These are phyloP conservation scores for Radopholus similis DNA, from an alignment of 1,140 invertebrate species.

Conservation along the genomic window DNA sequence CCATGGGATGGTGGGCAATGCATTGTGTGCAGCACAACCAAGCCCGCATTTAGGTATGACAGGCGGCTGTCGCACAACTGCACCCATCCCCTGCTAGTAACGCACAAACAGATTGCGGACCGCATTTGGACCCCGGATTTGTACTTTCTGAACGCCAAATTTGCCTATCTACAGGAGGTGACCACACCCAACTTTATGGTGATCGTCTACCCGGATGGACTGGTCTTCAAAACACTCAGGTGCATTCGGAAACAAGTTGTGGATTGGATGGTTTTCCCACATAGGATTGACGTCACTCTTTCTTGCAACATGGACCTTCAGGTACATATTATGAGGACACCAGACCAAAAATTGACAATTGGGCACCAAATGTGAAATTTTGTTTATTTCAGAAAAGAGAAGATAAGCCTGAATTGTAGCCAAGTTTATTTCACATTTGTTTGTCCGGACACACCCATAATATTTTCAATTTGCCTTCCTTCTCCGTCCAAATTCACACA, in stretches of 20 bases:
- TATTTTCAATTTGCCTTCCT: not conserved
- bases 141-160: conserved; percentile 60
- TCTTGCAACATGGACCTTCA: conserved; percentile 59
- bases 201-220: conserved; percentile 57
- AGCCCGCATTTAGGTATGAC: conserved; percentile 33
- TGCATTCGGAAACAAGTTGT: not conserved
- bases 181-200: conserved; percentile 55
- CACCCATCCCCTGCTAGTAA: conserved; percentile 56
- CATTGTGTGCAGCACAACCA: not conserved
- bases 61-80: conserved; percentile 56
- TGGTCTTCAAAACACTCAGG: conserved; percentile 57
- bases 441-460: too few species aligned
- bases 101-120: conserved; percentile 50
- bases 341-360: not conserved
- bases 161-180: conserved; percentile 58
- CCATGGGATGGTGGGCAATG: conserved; percentile 49
- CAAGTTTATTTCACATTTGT: too few species aligned
- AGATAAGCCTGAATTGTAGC: too few species aligned
- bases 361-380: too few species aligned
- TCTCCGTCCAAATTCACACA: not conserved
- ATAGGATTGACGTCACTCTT: conserved; percentile 59
- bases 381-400: too few species aligned
- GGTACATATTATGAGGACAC: too few species aligned
- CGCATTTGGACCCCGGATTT: conserved; percentile 37
- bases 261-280: not conserved